Evolutionary conservation across 2,888 invertebrate genomes (phyloP).

Genomic region (Diarsia brunnea): DNA sequence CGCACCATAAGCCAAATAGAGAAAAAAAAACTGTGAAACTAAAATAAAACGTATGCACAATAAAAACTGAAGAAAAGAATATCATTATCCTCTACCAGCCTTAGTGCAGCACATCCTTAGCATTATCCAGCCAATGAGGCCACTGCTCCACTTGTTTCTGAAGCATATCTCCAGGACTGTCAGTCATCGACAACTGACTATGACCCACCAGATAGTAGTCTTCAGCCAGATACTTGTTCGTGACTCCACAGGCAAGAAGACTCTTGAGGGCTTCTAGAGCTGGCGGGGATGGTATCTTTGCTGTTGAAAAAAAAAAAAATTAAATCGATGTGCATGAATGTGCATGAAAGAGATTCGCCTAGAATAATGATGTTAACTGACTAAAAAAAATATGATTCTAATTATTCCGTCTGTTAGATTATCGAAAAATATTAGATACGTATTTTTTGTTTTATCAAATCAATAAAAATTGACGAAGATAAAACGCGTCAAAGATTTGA

Average conservation of each 20-base stretch:
- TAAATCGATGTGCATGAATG: background rate
- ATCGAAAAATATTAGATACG: no score
- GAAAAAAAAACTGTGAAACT: background rate
- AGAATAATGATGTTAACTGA: no score
- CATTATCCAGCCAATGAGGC: conserved; percentile 80
- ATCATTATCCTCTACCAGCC: background rate
- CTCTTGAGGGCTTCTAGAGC: conserved; percentile 85
- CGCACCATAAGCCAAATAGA: background rate
- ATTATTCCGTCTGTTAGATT: no score
- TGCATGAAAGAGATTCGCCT: background rate
- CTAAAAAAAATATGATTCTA: no score
- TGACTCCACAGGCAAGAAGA: conserved; percentile 87
- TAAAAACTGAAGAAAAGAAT: background rate
- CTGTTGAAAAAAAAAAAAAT: conserved; percentile 70
- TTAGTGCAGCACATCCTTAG: conserved; percentile 64
- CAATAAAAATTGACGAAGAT: no score
- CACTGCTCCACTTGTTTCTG: conserved; percentile 88
- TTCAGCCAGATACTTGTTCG: conserved; percentile 80
- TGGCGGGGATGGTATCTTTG: conserved; percentile 79
- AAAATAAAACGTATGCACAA: background rate
- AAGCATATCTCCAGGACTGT: conserved; percentile 90
- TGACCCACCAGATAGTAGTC: conserved; percentile 90
- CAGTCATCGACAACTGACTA: conserved; percentile 87
- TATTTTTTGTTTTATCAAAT: no score
- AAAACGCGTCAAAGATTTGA: no score